Conservation (phyloP, 2,113 vertebrate species). For the Melanocharis versteri region DNA sequence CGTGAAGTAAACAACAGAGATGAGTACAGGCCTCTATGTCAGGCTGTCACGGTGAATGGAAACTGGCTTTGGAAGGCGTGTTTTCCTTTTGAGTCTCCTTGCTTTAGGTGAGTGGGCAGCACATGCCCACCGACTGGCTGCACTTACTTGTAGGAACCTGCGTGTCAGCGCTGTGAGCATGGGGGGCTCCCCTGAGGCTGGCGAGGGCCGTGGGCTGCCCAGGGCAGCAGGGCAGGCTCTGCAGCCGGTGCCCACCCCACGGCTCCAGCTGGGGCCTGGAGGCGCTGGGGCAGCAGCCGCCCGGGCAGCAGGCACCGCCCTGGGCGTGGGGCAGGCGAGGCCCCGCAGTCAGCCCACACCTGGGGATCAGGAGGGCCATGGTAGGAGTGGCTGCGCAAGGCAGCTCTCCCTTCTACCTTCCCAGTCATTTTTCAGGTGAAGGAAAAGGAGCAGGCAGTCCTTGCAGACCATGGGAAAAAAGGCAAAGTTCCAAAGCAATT, state of each 20-base stretch:
- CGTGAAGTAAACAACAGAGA: fast-evolving
- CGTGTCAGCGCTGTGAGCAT: not conserved
- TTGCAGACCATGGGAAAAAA: not conserved
- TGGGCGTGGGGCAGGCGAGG: fast-evolving
- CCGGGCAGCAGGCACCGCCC: not conserved
- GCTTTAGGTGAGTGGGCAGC: not conserved
- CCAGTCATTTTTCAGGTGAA: not conserved
- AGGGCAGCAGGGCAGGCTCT: not conserved
- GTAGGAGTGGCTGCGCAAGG: not conserved
- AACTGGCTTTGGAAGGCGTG: not conserved
- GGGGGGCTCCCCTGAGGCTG: not conserved
- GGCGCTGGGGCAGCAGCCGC: not conserved
- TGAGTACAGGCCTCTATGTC: not conserved
- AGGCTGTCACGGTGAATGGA: not conserved
- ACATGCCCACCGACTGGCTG: fast-evolving
- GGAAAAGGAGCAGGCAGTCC: not conserved
- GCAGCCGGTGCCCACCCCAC: not conserved
- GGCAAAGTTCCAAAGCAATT: not conserved
- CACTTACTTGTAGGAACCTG: not conserved
- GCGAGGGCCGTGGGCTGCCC: not conserved
- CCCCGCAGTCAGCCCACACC: fast-evolving
- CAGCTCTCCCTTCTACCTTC: not conserved
- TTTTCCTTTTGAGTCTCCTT: not conserved
- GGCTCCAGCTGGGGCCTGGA: not conserved
- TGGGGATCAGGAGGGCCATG: fast-evolving